These are phyloP conservation scores for Aethina tumida DNA, from an alignment of 1,140 invertebrate species.

Conservation along the genomic window DNA sequence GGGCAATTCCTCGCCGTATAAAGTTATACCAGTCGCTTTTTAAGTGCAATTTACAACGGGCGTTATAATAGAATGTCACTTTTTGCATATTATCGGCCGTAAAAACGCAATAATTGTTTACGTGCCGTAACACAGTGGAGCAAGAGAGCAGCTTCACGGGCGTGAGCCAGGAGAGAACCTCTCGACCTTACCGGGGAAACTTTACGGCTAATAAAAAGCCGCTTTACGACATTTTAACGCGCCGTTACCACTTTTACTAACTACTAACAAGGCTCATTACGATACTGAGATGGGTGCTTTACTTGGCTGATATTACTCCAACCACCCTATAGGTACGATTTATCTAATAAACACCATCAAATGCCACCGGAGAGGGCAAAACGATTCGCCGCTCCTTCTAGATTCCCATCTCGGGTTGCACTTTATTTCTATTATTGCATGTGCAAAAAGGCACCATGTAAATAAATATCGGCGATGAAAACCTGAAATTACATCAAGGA, in stretches of 20 bases:
- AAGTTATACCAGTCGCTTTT: too few relatives aligned
- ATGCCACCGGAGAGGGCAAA: too few relatives aligned
- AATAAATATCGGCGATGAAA: too few relatives aligned
- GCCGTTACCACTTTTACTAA: conserved; percentile 33
- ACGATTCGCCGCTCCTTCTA: too few relatives aligned
- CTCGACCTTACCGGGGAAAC: conserved; percentile 28
- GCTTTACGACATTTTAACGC: conserved; percentile 34
- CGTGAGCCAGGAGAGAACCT: conserved; percentile 18
- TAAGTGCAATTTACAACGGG: too few relatives aligned
- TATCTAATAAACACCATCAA: conserved; percentile 7
- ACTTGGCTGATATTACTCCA: conserved; percentile 20
- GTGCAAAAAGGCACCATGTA: too few relatives aligned
- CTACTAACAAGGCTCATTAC: conserved; percentile 34
- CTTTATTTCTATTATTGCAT: too few relatives aligned
- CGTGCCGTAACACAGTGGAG: conserved; percentile 21
- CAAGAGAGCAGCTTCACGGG: conserved; percentile 23
- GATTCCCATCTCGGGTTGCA: too few relatives aligned
- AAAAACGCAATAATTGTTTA: conserved; percentile 26
- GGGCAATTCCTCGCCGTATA: too few relatives aligned
- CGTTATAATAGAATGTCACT: too few relatives aligned
- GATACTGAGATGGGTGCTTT: conserved; percentile 30
- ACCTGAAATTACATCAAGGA: too few relatives aligned
- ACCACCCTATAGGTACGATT: conserved; percentile 18
- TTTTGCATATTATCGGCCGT: too few relatives aligned
- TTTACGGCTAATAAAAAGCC: conserved; percentile 34